Evolutionary conservation across 1,140 invertebrate genomes (phyloP), one percentile per base, ranked within the genome.

Genomic region (Drosophila sechellia): DNA sequence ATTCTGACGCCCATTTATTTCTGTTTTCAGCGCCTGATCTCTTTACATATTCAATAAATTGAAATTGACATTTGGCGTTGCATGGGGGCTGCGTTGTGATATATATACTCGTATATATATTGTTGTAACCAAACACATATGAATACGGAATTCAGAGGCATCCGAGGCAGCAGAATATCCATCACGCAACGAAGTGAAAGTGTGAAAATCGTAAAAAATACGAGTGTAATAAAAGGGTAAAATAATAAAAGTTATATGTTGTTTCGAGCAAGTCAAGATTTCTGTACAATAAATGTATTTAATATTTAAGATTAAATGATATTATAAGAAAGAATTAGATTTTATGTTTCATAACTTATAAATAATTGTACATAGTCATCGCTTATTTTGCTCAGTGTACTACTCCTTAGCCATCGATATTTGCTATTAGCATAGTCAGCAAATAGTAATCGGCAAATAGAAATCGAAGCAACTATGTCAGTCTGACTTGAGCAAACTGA

Each of bases 21-120:
- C 54, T 34, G 25, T 48, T 59, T 15, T 31, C n/a, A 27, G 13
- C 27, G 40, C 22, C 12, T 31, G 55, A 27, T 34, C 49, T 42
- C 53, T 57, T 68, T 61, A 40, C 71, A 86, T 75, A 78, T 78
- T 81, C 83, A 78, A 86, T 85, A 87, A 81, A 81, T 86, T 79
- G 69, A 78, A 78, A 78, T 59, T 73, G 73, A 68, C 68, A 84
- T 77, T 77, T 58, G 53, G 25, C 65, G 22, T 71, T 57, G 45
- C 71, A 40, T 17, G 66, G 37, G 46, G 66, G 17, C 25, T 12
- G 5, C 6, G 12, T 25, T 5, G 8, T 35, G 57, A 63, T 43
- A 22, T 35, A 57, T 57, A 52, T 70, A 37, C 70, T 54, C 35
- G 17, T 57, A 37, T 22, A 57, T 57, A 52, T 70, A 37, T 63